phyloP scores from a whole-genome alignment of 23 tunicate species.

The Phallusia fumigata region DNA sequence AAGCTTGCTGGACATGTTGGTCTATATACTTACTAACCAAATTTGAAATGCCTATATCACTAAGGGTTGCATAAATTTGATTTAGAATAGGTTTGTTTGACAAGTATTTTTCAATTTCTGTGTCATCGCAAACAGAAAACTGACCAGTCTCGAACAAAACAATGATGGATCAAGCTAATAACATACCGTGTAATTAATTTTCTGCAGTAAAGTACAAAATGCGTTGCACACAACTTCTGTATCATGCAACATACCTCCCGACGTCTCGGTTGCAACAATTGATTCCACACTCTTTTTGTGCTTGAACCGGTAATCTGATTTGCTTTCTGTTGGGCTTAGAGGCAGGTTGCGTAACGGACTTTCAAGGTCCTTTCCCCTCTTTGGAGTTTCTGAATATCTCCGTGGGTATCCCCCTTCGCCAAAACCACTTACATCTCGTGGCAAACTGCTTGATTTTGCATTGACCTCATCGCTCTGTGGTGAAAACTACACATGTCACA shows the following conservation, averaged over 20 bases:
- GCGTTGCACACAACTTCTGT: too few relatives aligned
- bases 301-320: conserved; percentile 29
- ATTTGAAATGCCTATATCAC: too few relatives aligned
- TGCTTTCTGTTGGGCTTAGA: conserved; percentile 6
- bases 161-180: too few relatives aligned
- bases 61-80: too few relatives aligned
- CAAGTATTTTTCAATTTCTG: too few relatives aligned
- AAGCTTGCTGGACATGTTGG: too few relatives aligned
- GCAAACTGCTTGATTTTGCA: conserved; percentile 31
- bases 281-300: conserved; percentile 65
- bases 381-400: conserved; percentile 31
- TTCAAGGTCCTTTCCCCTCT: not conserved
- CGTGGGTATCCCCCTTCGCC: conserved; percentile 9
- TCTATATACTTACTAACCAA: too few relatives aligned
- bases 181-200: too few relatives aligned
- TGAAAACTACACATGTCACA: not conserved
- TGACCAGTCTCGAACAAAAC: too few relatives aligned
- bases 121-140: too few relatives aligned
- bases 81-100: too few relatives aligned
- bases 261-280: conserved; percentile 68
- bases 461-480: conserved; percentile 19
- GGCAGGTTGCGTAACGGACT: not conserved
- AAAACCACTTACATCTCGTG: conserved; percentile 18
- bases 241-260: conserved; percentile 44
- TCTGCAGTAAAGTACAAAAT: too few relatives aligned